A percentile compares a stretch with the other conserved stretches of the same genome.
Evolutionary conservation across 2,113 vertebrate genomes (phyloP).

Genomic region (Martes martes): DNA sequence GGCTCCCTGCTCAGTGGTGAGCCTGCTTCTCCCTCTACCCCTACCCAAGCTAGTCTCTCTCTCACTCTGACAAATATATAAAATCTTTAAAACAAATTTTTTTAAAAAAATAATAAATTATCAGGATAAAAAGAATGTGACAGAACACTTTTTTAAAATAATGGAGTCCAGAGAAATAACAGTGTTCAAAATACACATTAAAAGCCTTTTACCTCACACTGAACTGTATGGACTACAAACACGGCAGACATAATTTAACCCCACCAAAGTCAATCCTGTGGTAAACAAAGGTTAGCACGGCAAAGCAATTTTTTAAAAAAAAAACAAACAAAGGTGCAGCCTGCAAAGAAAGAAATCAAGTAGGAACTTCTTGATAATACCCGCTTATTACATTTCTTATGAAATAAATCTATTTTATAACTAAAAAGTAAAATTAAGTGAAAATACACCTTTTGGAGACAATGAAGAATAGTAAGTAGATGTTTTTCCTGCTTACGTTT

Average conservation of each 20-base stretch:
- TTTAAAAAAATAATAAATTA: background rate
- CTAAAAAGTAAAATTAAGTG: background rate
- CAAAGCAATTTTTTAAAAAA: background rate
- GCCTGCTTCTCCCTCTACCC: background rate
- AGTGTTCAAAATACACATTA: background rate
- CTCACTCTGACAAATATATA: no score
- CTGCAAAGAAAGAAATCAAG: background rate
- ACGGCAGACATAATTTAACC: no score
- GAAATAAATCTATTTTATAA: constrained; percentile 16
- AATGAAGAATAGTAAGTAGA: background rate
- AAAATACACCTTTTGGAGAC: background rate
- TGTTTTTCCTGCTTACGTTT: background rate
- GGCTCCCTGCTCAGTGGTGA: background rate
- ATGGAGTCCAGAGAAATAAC: background rate
- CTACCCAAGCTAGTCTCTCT: no score
- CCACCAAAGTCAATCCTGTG: background rate
- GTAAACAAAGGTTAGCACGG: background rate
- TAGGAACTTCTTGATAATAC: background rate
- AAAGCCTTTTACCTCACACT: background rate
- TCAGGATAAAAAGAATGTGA: background rate
- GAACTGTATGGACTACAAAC: background rate
- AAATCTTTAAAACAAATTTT: no score
- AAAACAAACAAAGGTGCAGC: background rate
- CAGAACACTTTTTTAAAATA: background rate
- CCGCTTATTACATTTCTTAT: background rate